Percentiles rank a stretch among this genome's conserved stretches.
phyloP scores from a whole-genome alignment of 2,113 vertebrate species.

The Corythornis madagascariensis region DNA sequence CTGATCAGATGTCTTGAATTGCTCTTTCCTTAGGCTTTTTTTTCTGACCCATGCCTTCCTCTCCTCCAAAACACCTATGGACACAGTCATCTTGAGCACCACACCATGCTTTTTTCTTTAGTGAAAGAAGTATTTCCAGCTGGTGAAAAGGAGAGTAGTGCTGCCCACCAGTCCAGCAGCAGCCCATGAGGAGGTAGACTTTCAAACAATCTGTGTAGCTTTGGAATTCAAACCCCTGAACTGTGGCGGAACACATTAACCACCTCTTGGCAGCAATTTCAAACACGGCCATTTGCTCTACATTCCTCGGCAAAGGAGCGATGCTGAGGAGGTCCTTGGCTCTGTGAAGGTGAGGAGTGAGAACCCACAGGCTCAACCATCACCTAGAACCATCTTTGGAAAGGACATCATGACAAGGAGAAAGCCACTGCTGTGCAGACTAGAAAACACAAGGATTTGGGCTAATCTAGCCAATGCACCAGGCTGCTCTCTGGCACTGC shows the following conservation, averaged over 20 bases:
- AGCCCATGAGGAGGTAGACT: neutral
- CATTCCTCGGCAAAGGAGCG: neutral
- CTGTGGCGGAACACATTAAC: neutral
- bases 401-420: neutral
- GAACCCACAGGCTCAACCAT: neutral
- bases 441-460: neutral
- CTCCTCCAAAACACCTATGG: neutral
- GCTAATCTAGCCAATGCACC: neutral
- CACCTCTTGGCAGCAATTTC: neutral
- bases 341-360: neutral
- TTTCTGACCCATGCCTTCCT: neutral
- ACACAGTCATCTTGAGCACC: neutral
- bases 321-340: neutral
- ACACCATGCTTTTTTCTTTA: neutral
- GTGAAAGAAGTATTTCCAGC: constrained; percentile 36
- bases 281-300: neutral
- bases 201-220: neutral
- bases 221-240: neutral
- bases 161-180: neutral
- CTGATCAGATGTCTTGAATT: neutral
- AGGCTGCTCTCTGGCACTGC: neutral
- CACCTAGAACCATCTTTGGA: neutral
- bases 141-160: neutral
- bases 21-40: neutral
- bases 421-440: neutral